A percentile compares a stretch with the other conserved stretches of the same genome.
Evolutionary conservation across 35 echinoderm and acorn worm genomes (phyloP).

Genomic region (Patiria miniata): DNA sequence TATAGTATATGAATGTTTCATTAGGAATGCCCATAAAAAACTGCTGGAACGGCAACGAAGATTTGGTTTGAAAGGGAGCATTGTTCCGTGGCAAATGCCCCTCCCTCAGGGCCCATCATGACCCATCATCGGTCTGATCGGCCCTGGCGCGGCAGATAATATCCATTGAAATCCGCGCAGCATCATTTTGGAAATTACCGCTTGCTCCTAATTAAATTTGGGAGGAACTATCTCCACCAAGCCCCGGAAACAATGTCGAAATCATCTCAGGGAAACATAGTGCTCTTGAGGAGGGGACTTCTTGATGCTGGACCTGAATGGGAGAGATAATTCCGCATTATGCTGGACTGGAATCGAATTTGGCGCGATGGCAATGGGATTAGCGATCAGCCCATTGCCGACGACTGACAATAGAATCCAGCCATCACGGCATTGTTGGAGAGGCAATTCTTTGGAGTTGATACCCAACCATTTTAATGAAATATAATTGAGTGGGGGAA

Average conservation of each 20-base stretch:
- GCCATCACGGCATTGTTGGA: neutral
- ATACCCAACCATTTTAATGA: neutral
- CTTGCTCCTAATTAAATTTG: conserved; percentile 17
- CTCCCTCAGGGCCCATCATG: neutral
- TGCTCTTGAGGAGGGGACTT: neutral
- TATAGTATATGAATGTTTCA: no score
- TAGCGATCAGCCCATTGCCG: neutral
- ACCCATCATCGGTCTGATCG: neutral
- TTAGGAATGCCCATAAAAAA: no score
- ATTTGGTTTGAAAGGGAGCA: neutral
- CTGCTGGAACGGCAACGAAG: neutral
- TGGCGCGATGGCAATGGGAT: neutral
- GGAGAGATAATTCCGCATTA: neutral
- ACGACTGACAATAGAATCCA: neutral
- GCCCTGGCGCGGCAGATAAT: neutral
- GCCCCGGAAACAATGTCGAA: conserved; percentile 3
- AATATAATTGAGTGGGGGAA: neutral
- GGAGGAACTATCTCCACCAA: neutral
- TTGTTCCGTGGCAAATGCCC: neutral
- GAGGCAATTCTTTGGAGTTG: neutral
- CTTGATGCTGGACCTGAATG: neutral
- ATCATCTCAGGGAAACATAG: no score
- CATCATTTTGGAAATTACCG: conserved; percentile 12
- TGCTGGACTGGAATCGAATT: neutral
- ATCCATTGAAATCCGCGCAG: neutral